These are phyloP conservation scores for Iguana delicatissima DNA, from an alignment of 2,797 vertebrate genomes.

Conservation along the genomic window DNA sequence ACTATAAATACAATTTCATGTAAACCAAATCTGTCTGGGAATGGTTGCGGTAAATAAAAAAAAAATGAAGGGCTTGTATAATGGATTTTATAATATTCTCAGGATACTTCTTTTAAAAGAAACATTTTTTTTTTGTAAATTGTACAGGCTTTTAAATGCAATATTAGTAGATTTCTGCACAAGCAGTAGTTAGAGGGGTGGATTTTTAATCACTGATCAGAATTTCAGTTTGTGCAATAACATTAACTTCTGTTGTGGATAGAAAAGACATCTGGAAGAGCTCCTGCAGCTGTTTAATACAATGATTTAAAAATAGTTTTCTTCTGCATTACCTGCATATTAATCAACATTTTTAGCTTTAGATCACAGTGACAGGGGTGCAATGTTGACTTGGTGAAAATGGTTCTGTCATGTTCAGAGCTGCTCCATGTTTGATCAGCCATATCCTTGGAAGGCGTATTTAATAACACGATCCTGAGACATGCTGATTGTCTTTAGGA, in stretches of 20 bases:
- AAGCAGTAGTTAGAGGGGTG: constrained; percentile 69
- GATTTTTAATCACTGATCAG: constrained; percentile 74
- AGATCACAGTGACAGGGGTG: constrained; percentile 61
- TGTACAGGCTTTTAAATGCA: constrained; percentile 80
- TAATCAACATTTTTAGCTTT: constrained; percentile 60
- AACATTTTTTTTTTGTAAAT: constrained; percentile 80
- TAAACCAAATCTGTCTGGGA: constrained; percentile 73
- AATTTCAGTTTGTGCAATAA: constrained; percentile 80
- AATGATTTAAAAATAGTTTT: constrained; percentile 66
- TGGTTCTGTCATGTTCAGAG: constrained; percentile 15
- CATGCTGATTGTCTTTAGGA: not conserved
- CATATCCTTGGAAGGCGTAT: not conserved
- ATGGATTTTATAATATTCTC: constrained; percentile 84
- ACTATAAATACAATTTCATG: constrained; percentile 69
- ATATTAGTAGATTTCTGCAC: constrained; percentile 73
- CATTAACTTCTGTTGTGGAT: constrained; percentile 69
- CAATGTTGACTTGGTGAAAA: constrained; percentile 52
- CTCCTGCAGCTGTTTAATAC: constrained; percentile 67
- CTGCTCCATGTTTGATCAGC: not conserved
- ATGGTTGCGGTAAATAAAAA: constrained; percentile 78
- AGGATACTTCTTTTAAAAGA: constrained; percentile 82
- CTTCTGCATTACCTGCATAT: constrained; percentile 54
- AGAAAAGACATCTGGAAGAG: constrained; percentile 69
- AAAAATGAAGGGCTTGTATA: constrained; percentile 82
- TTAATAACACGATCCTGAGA: not conserved